Evolutionary conservation across 1,140 invertebrate genomes (phyloP), one percentile per base, ranked within the genome.

Genomic region (Polypedilum pembai): DNA sequence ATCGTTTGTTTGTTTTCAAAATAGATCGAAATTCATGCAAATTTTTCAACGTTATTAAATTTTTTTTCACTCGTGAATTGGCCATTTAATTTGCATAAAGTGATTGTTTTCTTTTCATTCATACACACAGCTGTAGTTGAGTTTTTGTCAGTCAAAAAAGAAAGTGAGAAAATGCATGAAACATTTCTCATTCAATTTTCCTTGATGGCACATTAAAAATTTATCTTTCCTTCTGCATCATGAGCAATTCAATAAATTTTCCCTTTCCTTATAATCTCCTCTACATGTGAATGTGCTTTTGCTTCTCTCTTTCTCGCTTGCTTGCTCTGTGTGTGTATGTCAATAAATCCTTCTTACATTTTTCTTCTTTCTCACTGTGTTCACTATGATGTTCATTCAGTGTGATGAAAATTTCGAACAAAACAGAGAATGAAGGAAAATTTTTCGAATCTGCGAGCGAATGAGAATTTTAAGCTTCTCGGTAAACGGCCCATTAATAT

Each of bases 401-500:
- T 33, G 24, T 56, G 45, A 56, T 56, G 45, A 56, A 56, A 56
- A n/a, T n/a, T 45, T 8, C 8, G 15, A 45, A 45, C 15, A 45
- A 1, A 45, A 15, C 41, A 45, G 15, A 10, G 41, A 45, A 45
- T 45, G 41, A 45, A 15, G 8, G 41, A 45, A 15, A 8, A n/a
- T 56, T 56, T n/a, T 56, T 56, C 45, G 45, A 12, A 56, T 56
- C 12, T 56, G 12, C 24, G 24, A 33, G 45, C 12, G n/a, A 56
- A 56, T 21, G 65, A 69, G 65, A 18, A 18, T 69, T 69, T 69
- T 69, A 69, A 69, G 65, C 65, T 56, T 2, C 65, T 20, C 5
- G 20, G 20, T 69, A 69, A 69, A 69, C 65, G 65, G 65, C 65
- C 65, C 65, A 69, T 69, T 69, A 69, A 69, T 69, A 69, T 69